Percentiles rank a stretch among this genome's conserved stretches.
phyloP scores from a whole-genome alignment of 2,888 invertebrate genomes.

The Stomorhina lunata region DNA sequence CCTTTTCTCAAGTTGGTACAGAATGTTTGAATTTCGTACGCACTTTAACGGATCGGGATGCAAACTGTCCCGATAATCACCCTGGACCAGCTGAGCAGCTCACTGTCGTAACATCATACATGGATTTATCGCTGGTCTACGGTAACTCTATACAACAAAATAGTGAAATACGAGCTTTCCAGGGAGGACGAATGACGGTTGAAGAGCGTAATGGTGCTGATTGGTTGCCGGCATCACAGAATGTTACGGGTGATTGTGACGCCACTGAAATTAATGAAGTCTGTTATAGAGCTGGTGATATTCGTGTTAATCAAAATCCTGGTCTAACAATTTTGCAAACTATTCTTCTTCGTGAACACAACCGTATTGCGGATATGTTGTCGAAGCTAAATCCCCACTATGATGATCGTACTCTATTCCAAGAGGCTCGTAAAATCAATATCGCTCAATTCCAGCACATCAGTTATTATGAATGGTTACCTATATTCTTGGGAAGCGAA shows the following conservation, averaged over 20 bases:
- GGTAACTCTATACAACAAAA: conserved; percentile 86
- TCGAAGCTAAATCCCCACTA: conserved; percentile 81
- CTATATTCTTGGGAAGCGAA: conserved; percentile 80
- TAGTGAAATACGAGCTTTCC: conserved; percentile 84
- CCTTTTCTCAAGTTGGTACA: conserved; percentile 81
- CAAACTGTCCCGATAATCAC: conserved; percentile 82
- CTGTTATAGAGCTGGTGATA: conserved; percentile 87
- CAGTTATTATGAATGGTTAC: conserved; percentile 82
- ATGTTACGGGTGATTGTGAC: conserved; percentile 86
- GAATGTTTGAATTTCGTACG: conserved; percentile 86
- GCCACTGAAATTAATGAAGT: conserved; percentile 84
- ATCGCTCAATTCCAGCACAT: conserved; percentile 81
- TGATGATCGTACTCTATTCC: conserved; percentile 81
- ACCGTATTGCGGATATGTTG: conserved; percentile 80
- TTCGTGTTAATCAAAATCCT: conserved; percentile 80
- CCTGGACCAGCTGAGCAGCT: conserved; percentile 84
- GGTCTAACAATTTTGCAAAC: conserved; percentile 80
- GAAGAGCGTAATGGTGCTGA: conserved; percentile 84
- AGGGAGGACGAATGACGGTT: conserved; percentile 85
- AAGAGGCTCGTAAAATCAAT: conserved; percentile 81
- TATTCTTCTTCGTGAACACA: conserved; percentile 81
- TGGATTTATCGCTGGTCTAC: conserved; percentile 91
- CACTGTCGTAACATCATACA: conserved; percentile 78
- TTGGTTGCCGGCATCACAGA: conserved; percentile 86
- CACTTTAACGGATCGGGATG: conserved; percentile 84